Evolutionary conservation across 2,797 vertebrate genomes (phyloP), one percentile per base, ranked within the genome.

Genomic region (Acanthiza pusilla): DNA sequence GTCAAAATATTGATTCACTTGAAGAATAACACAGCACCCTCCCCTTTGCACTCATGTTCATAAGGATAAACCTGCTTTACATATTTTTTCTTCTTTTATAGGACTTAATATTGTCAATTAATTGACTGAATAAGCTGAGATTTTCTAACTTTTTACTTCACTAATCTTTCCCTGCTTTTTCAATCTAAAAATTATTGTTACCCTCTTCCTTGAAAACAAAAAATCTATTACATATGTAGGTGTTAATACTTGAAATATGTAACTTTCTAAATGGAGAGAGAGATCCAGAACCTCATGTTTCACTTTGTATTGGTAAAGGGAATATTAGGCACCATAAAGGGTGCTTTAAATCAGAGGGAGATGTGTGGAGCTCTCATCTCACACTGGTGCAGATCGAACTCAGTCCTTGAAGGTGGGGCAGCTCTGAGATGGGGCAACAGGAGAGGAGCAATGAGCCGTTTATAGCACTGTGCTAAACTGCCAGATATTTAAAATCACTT

Each of bases 1-100:
- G 96, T 97, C 97, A 98, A 98, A 98, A 97, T 95, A 98, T 97
- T 96, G 97, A 98, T 97, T 94, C 95, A 67, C 91, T 96, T 95
- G 79, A 79, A 92, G 88, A 71, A 85, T 38, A 97, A 94, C 79
- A 30, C 47, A 84, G 55, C 11, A 9, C 7, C 47, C 68, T 85
- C 51, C 65, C 45, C 32, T 43, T 68, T 68, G 54, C 4, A 5
- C 50, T 85, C 42, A 65, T 5, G 42, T 85, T 70, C 17, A 10
- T 32, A 57, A 82, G 66, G 55, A 76, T 63, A 88, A 88, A 57
- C 48, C 29, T 45, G 10, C 27, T 84, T 94, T 79, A 86, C 2
- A 1, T 67, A 32, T 36, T 60, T 85, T 92, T 50, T 3, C 40
- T 90, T 86, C 32, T 88, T 88, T 90, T 90, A 50, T 76, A 66